A percentile compares a stretch with the other conserved stretches of the same genome.
Conservation (phyloP, 2,113 vertebrate species). For the Probosciger aterrimus region DNA sequence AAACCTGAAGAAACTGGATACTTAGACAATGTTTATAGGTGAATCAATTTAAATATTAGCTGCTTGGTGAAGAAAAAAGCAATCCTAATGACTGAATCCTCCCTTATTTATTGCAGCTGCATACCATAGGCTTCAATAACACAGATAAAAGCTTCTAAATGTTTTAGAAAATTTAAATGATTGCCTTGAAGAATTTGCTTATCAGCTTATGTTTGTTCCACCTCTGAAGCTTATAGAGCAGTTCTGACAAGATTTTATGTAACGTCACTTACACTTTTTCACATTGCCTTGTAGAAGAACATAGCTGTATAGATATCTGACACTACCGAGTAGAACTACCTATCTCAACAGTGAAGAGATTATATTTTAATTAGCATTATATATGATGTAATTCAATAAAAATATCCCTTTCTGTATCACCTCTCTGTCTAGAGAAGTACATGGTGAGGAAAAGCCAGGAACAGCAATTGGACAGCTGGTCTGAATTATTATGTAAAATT, state of each 20-base stretch:
- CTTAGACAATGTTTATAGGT: not conserved
- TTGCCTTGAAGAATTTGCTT: constrained; percentile 14
- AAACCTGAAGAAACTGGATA: not conserved
- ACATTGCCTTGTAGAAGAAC: not conserved
- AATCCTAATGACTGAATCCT: not conserved
- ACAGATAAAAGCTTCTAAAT: not conserved
- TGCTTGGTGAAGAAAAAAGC: not conserved
- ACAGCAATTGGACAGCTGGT: not conserved
- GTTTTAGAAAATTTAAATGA: not conserved
- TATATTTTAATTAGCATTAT: not conserved
- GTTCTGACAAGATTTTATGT: not conserved
- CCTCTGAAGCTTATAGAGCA: not conserved
- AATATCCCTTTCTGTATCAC: not conserved
- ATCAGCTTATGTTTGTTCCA: not conserved
- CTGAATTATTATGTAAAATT: not conserved
- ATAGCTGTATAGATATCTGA: not conserved
- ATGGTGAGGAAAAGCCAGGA: not conserved
- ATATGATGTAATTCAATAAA: not conserved
- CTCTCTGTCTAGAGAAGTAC: not conserved
- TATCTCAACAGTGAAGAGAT: not conserved
- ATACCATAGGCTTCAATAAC: not conserved
- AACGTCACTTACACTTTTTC: not conserved
- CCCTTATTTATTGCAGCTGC: not conserved
- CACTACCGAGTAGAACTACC: not conserved
- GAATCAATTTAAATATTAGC: not conserved